Evolutionary conservation across 2,888 invertebrate genomes (phyloP).

Genomic region (Cactoblastis cactorum): DNA sequence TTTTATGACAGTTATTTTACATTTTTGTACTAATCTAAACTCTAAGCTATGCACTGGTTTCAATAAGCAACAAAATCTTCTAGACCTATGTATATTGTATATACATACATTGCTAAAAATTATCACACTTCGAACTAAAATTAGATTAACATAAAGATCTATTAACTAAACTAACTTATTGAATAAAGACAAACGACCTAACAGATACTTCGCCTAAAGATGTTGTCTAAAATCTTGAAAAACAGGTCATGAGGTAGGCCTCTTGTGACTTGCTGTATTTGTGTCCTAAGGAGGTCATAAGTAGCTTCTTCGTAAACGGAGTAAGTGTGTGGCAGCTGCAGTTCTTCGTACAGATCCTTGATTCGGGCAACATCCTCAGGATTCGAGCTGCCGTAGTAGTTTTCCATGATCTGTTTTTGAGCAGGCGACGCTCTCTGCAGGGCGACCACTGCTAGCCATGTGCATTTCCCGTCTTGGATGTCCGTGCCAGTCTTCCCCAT

Average conservation of each 20-base stretch:
- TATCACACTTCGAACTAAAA: not conserved
- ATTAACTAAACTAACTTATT: slow-evolving; percentile 2
- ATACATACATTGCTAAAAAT: not conserved
- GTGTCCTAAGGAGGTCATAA: slow-evolving; percentile 88
- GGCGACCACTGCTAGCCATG: slow-evolving; percentile 95
- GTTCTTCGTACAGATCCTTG: slow-evolving; percentile 87
- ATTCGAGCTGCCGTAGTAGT: slow-evolving; percentile 86
- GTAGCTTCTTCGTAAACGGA: slow-evolving; percentile 90
- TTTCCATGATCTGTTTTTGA: slow-evolving; percentile 85
- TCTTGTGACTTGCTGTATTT: slow-evolving; percentile 90
- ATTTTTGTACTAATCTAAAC: too few relatives aligned
- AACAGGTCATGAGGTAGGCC: slow-evolving; percentile 90
- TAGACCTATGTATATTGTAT: not conserved
- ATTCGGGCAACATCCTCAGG: slow-evolving; percentile 83
- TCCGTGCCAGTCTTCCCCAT: slow-evolving; percentile 96
- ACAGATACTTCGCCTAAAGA: slow-evolving; percentile 84
- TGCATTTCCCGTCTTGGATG: slow-evolving; percentile 97
- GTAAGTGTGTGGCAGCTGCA: slow-evolving; percentile 87
- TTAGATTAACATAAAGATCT: not conserved
- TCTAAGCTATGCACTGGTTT: not conserved
- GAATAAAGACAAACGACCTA: slow-evolving; percentile 10
- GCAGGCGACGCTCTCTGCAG: slow-evolving; percentile 86
- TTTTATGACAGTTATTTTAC: too few relatives aligned
- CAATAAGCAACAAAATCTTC: not conserved
- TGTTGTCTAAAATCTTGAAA: slow-evolving; percentile 88